Percentiles rank a stretch among this genome's conserved stretches.
Conservation (phyloP, 2,797 vertebrate genomes). For the Myripristis jacobus region DNA sequence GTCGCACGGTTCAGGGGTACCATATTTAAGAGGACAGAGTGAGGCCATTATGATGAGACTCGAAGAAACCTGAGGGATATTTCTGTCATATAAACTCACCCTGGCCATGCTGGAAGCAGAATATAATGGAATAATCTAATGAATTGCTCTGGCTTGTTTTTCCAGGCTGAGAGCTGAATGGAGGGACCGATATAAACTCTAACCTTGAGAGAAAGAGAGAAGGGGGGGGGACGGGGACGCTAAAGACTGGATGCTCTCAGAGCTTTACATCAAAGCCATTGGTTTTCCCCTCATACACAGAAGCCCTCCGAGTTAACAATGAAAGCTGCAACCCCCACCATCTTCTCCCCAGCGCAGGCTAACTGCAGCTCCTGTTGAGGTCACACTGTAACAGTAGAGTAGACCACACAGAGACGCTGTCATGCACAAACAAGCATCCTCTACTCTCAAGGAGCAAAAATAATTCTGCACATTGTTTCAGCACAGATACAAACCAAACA, state of each 20-base stretch:
- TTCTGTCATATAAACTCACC: slow-evolving; percentile 56
- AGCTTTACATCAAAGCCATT: slow-evolving; percentile 78
- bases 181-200: slow-evolving; percentile 75
- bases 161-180: slow-evolving; percentile 72
- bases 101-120: slow-evolving; percentile 64
- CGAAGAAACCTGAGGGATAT: slow-evolving; percentile 63
- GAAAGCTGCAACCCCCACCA: slow-evolving; percentile 64
- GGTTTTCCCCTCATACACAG: slow-evolving; percentile 71
- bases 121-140: slow-evolving; percentile 82
- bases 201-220: slow-evolving; percentile 71
- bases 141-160: slow-evolving; percentile 75
- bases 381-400: slow-evolving; percentile 64
- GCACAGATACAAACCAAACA: background rate
- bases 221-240: slow-evolving; percentile 35
- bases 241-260: slow-evolving; percentile 63
- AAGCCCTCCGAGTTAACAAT: slow-evolving; percentile 75
- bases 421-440: slow-evolving; percentile 46
- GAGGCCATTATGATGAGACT: slow-evolving; percentile 63
- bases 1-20: slow-evolving; percentile 49
- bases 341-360: slow-evolving; percentile 55
- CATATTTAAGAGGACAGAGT: slow-evolving; percentile 45
- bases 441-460: background rate
- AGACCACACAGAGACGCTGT: slow-evolving; percentile 60
- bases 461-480: slow-evolving; percentile 30
- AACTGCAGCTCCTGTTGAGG: slow-evolving; percentile 67